Evolutionary conservation across 2,113 vertebrate genomes (phyloP).

Genomic region (Dolichallabes microphthalmus): DNA sequence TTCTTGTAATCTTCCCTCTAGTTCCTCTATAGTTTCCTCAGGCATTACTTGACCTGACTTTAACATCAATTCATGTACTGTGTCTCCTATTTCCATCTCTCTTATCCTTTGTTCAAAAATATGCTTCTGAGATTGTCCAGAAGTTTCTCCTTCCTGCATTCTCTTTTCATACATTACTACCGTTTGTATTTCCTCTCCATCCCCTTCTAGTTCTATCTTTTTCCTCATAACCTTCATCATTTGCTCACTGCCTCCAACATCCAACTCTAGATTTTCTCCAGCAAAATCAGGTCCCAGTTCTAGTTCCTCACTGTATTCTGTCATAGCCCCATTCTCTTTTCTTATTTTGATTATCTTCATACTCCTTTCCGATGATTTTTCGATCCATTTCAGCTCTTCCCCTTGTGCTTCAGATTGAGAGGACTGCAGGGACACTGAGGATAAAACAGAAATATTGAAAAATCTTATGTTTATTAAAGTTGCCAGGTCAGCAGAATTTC

Average conservation of each 20-base stretch:
- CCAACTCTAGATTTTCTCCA: slow-evolving; percentile 8
- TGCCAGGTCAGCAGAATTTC: background rate
- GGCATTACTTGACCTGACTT: slow-evolving; percentile 11
- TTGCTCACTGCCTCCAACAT: background rate
- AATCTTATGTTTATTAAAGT: background rate
- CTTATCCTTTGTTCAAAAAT: slow-evolving; percentile 42
- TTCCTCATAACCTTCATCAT: slow-evolving; percentile 2
- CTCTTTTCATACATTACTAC: slow-evolving; percentile 29
- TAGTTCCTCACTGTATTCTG: slow-evolving; percentile 1
- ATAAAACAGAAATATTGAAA: slow-evolving; percentile 8
- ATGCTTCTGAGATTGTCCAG: slow-evolving; percentile 45
- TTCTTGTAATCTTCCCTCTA: slow-evolving; percentile 42
- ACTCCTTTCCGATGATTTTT: background rate
- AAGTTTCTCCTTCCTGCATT: slow-evolving; percentile 14
- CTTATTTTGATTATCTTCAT: slow-evolving; percentile 15
- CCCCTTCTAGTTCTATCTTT: background rate
- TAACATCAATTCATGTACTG: slow-evolving; percentile 33
- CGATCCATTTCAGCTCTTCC: slow-evolving; percentile 22
- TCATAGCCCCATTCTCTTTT: slow-evolving; percentile 3
- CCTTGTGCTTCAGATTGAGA: slow-evolving; percentile 17
- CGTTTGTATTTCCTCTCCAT: slow-evolving; percentile 18
- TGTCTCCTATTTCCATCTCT: slow-evolving; percentile 40
- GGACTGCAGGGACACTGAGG: background rate
- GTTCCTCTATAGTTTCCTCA: slow-evolving; percentile 40
- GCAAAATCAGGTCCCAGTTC: background rate